Conservation (phyloP, 2,888 invertebrate species). For the Eristalis tenax region DNA sequence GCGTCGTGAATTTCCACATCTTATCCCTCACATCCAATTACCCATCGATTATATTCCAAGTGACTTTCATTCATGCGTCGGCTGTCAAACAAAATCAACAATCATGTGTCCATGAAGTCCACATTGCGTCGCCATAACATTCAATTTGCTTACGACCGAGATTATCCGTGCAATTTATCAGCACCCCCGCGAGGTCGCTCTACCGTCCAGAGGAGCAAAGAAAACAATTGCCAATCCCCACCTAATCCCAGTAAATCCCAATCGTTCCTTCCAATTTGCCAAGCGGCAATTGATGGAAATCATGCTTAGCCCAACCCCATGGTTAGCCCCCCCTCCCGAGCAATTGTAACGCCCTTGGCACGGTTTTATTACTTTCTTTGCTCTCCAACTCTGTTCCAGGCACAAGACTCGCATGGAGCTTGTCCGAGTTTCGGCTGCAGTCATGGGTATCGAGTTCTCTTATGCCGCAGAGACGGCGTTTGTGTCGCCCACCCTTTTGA, state of each 20-base stretch:
- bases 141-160: slow-evolving; percentile 18
- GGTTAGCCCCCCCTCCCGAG: too few species aligned
- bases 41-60: too few species aligned
- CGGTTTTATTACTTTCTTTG: slow-evolving; percentile 25
- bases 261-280: slow-evolving; percentile 64
- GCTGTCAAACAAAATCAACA: neutral
- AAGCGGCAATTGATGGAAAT: slow-evolving; percentile 62
- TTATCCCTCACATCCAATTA: too few species aligned
- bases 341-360: slow-evolving; percentile 45
- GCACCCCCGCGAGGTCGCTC: neutral
- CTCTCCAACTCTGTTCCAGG: slow-evolving; percentile 81
- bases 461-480: slow-evolving; percentile 99
- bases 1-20: neutral
- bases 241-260: slow-evolving; percentile 58
- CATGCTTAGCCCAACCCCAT: slow-evolving; percentile 18
- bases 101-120: neutral
- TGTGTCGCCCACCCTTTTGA: slow-evolving; percentile 95
- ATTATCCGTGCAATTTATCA: slow-evolving; percentile 16
- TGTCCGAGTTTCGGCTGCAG: slow-evolving; percentile 94
- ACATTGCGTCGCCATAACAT: slow-evolving; percentile 7
- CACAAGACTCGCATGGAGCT: slow-evolving; percentile 90
- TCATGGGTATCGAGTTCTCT: slow-evolving; percentile 98
- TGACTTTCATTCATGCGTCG: neutral
- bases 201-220: neutral
- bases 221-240: slow-evolving; percentile 41